Evolutionary conservation across 2,113 vertebrate species (phyloP).

Genomic region (Uropsilus gracilis): DNA sequence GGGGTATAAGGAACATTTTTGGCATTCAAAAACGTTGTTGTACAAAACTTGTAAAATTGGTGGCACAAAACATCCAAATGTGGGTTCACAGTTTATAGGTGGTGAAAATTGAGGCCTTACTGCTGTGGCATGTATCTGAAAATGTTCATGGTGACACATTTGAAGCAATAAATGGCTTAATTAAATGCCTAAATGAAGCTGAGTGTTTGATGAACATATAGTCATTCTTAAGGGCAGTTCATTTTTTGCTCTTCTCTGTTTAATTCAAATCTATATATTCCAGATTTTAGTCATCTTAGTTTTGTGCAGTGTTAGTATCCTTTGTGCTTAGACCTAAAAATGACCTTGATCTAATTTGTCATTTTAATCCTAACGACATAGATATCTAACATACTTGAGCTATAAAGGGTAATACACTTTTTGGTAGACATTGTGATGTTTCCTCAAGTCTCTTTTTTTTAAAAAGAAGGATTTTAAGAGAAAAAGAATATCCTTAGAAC

Average conservation of each 20-base stretch:
- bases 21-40: slow-evolving; percentile 65
- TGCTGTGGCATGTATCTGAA: slow-evolving; percentile 73
- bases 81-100: slow-evolving; percentile 75
- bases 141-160: slow-evolving; percentile 77
- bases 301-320: background rate
- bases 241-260: slow-evolving; percentile 49
- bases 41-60: slow-evolving; percentile 71
- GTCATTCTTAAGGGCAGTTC: slow-evolving; percentile 47
- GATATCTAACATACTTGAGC: background rate
- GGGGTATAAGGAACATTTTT: slow-evolving; percentile 33
- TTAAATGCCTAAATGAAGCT: slow-evolving; percentile 77
- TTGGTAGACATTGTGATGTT: background rate
- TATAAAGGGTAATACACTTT: background rate
- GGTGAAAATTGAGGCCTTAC: slow-evolving; percentile 77
- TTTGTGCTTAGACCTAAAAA: slow-evolving; percentile 31
- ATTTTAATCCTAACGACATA: background rate
- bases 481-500: background rate
- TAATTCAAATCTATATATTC: slow-evolving; percentile 14
- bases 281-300: background rate
- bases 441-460: background rate
- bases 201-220: slow-evolving; percentile 77
- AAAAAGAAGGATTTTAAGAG: background rate
- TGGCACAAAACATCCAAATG: slow-evolving; percentile 60
- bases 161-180: slow-evolving; percentile 83
- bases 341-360: background rate